Evolutionary conservation across 2,797 vertebrate species (phyloP), one percentile per base, ranked within the genome.

Genomic region (Glossophaga mutica): DNA sequence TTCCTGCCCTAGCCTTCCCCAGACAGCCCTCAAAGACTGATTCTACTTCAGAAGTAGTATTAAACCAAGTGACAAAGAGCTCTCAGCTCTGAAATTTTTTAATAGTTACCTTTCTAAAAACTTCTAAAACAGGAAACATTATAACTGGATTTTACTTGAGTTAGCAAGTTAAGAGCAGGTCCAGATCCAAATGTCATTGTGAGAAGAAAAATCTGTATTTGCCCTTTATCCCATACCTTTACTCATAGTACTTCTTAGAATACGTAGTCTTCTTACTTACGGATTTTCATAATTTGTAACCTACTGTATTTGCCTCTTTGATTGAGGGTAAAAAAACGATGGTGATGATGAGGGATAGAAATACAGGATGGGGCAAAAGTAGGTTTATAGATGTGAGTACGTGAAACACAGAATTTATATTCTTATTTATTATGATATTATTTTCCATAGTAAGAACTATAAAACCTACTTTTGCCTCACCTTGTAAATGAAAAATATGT

Each of bases 271-370:
- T 92, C 50, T 84, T 90, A 86, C 3, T 74, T 94, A 46, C n/a
- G 21, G n/a, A 26, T 44, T 94, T 96, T 94, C 42, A 67, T 77
- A 62, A 70, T 86, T 77, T 32, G 50, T 11, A 87, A 74, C 29
- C 37, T 82, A 37, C 10, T 94, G 82, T 82, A 94, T 95, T 94
- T 91, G 37, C 78, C 48, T 94, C 16, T 48, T 93, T 91, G 50
- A 55, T 87, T 95, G 52, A 91, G 90, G 21, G 46, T 81, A 59
- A 84, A 82, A 90, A 71, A 93, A 62, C 91, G 76, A 59, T 78
- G 24, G 70, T 92, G 92, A 92, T 88, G 73, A 90, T 44, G 55
- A 92, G 46, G 85, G 62, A 82, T 1, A 96, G 67, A 94, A 90
- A 78, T 37, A 21, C 32, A 50, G 74, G 18, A 46, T 77, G 46